Evolutionary conservation across 2,797 vertebrate species (phyloP).

Genomic region (Aythya fuligula): DNA sequence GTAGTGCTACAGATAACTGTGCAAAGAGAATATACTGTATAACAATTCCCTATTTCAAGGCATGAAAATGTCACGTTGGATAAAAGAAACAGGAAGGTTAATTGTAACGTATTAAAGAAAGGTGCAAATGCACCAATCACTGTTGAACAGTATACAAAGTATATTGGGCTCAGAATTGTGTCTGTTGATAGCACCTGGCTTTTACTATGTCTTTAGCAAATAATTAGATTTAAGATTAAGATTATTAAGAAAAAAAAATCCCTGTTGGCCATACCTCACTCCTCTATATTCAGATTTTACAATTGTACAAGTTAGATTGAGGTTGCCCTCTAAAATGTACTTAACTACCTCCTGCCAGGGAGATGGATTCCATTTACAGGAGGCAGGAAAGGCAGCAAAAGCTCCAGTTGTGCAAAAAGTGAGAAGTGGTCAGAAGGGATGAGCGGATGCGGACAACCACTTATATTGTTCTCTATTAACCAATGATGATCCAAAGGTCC

Average conservation of each 20-base stretch:
- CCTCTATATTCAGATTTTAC: conserved; percentile 89
- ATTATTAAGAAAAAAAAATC: conserved; percentile 86
- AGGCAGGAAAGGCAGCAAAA: conserved; percentile 93
- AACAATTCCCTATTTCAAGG: conserved; percentile 84
- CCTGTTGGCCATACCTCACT: conserved; percentile 93
- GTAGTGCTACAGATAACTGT: conserved; percentile 93
- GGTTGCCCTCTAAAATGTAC: conserved; percentile 81
- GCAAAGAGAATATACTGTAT: conserved; percentile 81
- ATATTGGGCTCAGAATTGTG: conserved; percentile 83
- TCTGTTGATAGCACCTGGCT: conserved; percentile 86
- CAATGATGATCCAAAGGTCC: conserved; percentile 97
- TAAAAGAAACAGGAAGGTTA: conserved; percentile 83
- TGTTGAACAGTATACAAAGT: conserved; percentile 81
- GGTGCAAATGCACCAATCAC: conserved; percentile 79
- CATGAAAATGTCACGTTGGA: conserved; percentile 83
- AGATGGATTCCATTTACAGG: conserved; percentile 96
- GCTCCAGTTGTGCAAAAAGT: conserved; percentile 98
- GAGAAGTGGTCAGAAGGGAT: conserved; percentile 99
- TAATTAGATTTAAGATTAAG: conserved; percentile 82
- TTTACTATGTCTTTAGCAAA: conserved; percentile 84
- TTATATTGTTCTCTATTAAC: conserved; percentile 97
- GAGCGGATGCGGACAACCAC: conserved; percentile 95
- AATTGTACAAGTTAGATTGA: conserved; percentile 80
- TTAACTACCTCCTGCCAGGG: conserved; percentile 95
- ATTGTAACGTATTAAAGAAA: conserved; percentile 79